Conservation (phyloP, 2,113 vertebrate genomes). For the Diphyllodes magnificus region DNA sequence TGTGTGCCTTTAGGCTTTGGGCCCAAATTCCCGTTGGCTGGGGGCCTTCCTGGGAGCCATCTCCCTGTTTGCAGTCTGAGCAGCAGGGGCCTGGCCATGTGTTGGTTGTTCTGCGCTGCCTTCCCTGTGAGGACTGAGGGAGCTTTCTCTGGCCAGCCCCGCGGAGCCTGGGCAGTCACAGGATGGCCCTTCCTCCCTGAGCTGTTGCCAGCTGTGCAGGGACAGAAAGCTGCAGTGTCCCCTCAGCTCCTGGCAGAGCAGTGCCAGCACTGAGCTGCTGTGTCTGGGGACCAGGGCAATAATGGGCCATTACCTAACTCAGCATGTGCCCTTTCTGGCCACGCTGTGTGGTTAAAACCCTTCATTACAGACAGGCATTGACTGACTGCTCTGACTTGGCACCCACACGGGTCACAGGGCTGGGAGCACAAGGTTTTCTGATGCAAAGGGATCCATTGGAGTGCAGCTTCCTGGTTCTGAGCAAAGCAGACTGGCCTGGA, state of each 20-base stretch:
- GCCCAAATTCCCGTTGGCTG: accelerated
- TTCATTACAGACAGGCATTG: background rate
- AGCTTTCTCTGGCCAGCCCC: background rate
- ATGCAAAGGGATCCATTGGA: background rate
- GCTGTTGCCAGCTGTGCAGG: background rate
- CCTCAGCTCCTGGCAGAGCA: background rate
- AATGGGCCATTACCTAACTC: background rate
- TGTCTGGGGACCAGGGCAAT: background rate
- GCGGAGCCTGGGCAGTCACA: accelerated
- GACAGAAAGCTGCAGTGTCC: background rate
- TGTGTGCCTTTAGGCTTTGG: background rate
- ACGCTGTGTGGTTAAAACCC: background rate
- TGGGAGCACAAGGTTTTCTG: background rate
- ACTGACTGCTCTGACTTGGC: background rate
- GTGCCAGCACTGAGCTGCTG: background rate
- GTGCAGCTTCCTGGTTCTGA: background rate
- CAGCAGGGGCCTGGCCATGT: background rate
- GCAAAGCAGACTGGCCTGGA: background rate
- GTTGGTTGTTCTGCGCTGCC: background rate
- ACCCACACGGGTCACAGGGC: accelerated
- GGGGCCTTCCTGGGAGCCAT: background rate
- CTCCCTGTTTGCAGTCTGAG: background rate
- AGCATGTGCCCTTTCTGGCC: background rate
- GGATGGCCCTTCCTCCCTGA: background rate
- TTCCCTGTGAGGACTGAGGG: background rate